Evolutionary conservation across 2,888 invertebrate species (phyloP).

Genomic region (Sphecodes monilicornis): DNA sequence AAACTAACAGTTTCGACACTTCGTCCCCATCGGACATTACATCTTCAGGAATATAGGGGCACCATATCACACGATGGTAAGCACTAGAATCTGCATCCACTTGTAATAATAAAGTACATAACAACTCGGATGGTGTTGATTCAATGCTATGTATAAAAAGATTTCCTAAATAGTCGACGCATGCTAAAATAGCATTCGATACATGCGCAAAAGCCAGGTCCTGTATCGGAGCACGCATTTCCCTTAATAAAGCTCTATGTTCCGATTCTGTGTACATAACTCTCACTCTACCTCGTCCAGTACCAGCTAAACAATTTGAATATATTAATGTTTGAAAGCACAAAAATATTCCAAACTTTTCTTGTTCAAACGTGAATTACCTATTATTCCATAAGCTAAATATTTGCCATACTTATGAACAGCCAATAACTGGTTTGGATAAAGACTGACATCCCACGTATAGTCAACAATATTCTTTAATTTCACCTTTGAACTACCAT

Average conservation of each 20-base stretch:
- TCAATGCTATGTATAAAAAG: conserved; percentile 93
- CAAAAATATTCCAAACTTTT: neutral
- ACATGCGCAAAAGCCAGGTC: conserved; percentile 96
- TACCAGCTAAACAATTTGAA: conserved; percentile 71
- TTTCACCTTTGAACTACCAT: conserved; percentile 95
- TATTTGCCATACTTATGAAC: conserved; percentile 94
- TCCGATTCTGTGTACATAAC: conserved; percentile 92
- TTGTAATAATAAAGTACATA: conserved; percentile 87
- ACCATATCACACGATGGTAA: conserved; percentile 94
- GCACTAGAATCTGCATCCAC: conserved; percentile 86
- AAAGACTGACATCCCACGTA: conserved; percentile 96
- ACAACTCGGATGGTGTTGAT: conserved; percentile 83
- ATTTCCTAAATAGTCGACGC: conserved; percentile 94
- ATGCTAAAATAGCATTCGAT: conserved; percentile 92
- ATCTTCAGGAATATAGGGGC: conserved; percentile 93
- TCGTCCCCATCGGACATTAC: conserved; percentile 86
- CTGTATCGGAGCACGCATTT: conserved; percentile 94
- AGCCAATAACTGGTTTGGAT: conserved; percentile 94
- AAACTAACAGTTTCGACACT: conserved; percentile 91
- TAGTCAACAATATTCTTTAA: conserved; percentile 96
- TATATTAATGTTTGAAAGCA: neutral
- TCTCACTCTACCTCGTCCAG: conserved; percentile 90
- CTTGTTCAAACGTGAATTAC: conserved; percentile 84
- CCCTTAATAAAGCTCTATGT: conserved; percentile 92
- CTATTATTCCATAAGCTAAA: conserved; percentile 96